Percentiles rank a stretch among this genome's conserved stretches.
Evolutionary conservation across 2,113 vertebrate species (phyloP).

Genomic region (Hyperopisus bebe): DNA sequence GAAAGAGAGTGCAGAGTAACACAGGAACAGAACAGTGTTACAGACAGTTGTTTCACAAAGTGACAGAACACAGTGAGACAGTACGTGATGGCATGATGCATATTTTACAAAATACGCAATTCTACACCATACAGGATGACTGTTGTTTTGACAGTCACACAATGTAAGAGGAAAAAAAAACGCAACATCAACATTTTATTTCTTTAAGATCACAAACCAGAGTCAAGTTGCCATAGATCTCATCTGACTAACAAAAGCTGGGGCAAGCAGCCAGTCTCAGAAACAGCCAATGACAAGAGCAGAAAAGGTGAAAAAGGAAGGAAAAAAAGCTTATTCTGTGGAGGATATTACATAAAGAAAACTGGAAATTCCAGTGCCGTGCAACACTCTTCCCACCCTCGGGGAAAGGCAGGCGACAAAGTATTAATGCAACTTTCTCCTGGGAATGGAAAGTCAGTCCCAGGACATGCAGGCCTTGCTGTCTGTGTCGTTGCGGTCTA

Average conservation of each 20-base stretch:
- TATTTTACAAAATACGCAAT: neutral
- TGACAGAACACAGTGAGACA: neutral
- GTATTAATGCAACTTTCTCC: neutral
- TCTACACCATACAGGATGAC: neutral
- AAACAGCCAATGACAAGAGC: neutral
- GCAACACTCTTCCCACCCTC: neutral
- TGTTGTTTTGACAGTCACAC: neutral
- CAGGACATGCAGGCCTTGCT: neutral
- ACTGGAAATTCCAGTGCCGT: neutral
- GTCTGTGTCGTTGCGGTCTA: neutral
- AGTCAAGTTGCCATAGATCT: neutral
- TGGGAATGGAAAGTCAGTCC: neutral
- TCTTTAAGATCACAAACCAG: neutral
- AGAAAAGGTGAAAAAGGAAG: neutral
- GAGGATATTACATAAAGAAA: neutral
- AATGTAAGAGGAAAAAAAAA: neutral
- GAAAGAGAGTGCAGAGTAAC: neutral
- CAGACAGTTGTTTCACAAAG: neutral
- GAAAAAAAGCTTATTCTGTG: neutral
- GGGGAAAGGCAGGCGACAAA: neutral
- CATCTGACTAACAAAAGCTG: neutral
- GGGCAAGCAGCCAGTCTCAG: neutral
- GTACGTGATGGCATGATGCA: neutral
- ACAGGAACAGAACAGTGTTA: neutral
- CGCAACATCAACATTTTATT: neutral